These are phyloP conservation scores for Antechinus flavipes DNA, from an alignment of 2,113 vertebrate genomes.

Conservation along the genomic window DNA sequence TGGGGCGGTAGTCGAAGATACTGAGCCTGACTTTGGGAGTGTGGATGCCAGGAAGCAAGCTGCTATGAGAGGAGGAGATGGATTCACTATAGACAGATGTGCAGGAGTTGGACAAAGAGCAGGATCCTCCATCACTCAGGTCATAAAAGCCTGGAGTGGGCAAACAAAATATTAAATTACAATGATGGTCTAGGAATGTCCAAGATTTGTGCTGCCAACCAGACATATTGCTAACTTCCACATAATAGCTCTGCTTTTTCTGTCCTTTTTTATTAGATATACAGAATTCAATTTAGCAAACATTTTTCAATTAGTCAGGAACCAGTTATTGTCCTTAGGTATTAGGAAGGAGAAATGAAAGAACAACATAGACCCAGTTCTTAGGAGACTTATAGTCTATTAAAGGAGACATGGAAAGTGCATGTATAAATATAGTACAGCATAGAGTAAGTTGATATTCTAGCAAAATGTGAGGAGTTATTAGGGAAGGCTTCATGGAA, in stretches of 20 bases:
- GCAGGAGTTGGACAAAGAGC: slow-evolving; percentile 95
- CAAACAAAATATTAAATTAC: background rate
- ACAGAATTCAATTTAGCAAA: background rate
- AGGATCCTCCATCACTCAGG: slow-evolving; percentile 93
- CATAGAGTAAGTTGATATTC: background rate
- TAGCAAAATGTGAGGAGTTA: background rate
- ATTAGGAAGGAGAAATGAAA: background rate
- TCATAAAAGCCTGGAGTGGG: slow-evolving; percentile 92
- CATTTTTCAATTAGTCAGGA: background rate
- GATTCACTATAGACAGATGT: slow-evolving; percentile 95
- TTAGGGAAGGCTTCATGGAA: background rate
- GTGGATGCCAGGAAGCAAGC: slow-evolving; percentile 82
- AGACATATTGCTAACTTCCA: fast-evolving
- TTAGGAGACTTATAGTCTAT: background rate
- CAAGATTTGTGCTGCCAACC: background rate
- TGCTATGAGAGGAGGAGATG: slow-evolving; percentile 88
- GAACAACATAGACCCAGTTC: background rate
- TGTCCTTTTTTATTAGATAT: background rate
- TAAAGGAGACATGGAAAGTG: background rate
- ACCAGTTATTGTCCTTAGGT: background rate
- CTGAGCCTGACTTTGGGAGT: slow-evolving; percentile 63
- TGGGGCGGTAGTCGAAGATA: slow-evolving; percentile 84
- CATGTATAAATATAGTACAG: too few relatives aligned
- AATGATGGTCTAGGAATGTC: fast-evolving
- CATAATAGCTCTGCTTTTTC: background rate